Conservation (phyloP, 2,113 vertebrate species). For the Rattus rattus region DNA sequence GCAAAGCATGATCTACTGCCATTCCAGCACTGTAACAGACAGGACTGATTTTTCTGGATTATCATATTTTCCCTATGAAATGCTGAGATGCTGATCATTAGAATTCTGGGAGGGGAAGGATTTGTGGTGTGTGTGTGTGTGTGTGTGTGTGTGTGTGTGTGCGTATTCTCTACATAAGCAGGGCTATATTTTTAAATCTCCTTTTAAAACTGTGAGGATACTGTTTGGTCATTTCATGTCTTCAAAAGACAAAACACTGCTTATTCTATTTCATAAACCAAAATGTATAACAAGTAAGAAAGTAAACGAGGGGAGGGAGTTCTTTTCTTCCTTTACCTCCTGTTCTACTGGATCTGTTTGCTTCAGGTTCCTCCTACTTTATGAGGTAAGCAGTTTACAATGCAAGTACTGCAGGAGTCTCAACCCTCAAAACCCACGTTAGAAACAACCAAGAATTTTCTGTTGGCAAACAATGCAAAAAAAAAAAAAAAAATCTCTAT, state of each 20-base stretch:
- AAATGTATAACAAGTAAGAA: constrained; percentile 36
- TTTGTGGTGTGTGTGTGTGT: not conserved
- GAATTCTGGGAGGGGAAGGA: not conserved
- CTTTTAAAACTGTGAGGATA: constrained; percentile 46
- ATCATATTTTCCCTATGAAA: constrained; percentile 43
- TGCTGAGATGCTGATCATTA: not conserved
- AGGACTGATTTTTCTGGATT: constrained; percentile 9
- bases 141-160: not conserved
- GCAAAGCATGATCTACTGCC: not conserved
- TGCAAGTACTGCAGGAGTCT: not conserved
- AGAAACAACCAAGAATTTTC: constrained; percentile 58
- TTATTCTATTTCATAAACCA: constrained; percentile 29
- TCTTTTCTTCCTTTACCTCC: constrained; percentile 12
- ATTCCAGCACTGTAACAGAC: constrained; percentile 30
- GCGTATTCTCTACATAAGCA: not conserved
- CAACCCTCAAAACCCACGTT: not conserved
- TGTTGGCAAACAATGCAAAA: constrained; percentile 9
- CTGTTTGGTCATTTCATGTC: constrained; percentile 8
- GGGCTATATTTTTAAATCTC: constrained; percentile 11
- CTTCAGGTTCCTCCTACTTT: constrained; percentile 36
- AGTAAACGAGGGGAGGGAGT: not conserved
- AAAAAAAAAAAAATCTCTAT: not conserved
- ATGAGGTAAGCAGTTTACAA: constrained; percentile 36
- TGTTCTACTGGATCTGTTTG: constrained; percentile 21
- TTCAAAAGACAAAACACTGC: constrained; percentile 26